Evolutionary conservation across 1,140 invertebrate species (phyloP).

Genomic region (Bilobella aurantiaca): DNA sequence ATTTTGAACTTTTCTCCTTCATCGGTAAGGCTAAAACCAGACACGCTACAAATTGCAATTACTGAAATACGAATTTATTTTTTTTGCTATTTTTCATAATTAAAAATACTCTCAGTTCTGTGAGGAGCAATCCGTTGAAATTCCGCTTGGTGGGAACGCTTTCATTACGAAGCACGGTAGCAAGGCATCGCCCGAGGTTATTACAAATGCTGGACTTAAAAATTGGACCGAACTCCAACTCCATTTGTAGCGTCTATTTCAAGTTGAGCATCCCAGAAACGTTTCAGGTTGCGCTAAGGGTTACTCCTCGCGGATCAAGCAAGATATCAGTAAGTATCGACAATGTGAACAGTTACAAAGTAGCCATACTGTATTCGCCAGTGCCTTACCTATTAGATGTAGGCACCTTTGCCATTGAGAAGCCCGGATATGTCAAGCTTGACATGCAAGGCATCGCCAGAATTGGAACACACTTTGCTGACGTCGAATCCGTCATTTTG

Average conservation of each 20-base stretch:
- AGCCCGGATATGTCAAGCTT: neutral
- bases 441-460: slow-evolving; percentile 10
- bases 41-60: no score
- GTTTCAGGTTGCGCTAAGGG: neutral
- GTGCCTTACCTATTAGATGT: neutral
- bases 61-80: no score
- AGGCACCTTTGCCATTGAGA: neutral
- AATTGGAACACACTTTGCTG: slow-evolving; percentile 9
- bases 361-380: neutral
- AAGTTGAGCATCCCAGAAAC: neutral
- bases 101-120: no score
- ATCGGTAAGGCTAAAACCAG: no score
- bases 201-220: slow-evolving; percentile 11
- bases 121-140: no score
- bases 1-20: no score
- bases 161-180: slow-evolving; percentile 13
- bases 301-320: neutral
- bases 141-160: slow-evolving; percentile 14
- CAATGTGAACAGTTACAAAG: no score
- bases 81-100: no score
- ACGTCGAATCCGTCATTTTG: slow-evolving; percentile 2
- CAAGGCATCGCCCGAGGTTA: neutral
- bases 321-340: neutral
- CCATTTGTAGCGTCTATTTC: slow-evolving; percentile 7
- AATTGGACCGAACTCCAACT: slow-evolving; percentile 1